These are phyloP conservation scores for Noctua janthe DNA, from an alignment of 2,888 invertebrate genomes.

Conservation along the genomic window DNA sequence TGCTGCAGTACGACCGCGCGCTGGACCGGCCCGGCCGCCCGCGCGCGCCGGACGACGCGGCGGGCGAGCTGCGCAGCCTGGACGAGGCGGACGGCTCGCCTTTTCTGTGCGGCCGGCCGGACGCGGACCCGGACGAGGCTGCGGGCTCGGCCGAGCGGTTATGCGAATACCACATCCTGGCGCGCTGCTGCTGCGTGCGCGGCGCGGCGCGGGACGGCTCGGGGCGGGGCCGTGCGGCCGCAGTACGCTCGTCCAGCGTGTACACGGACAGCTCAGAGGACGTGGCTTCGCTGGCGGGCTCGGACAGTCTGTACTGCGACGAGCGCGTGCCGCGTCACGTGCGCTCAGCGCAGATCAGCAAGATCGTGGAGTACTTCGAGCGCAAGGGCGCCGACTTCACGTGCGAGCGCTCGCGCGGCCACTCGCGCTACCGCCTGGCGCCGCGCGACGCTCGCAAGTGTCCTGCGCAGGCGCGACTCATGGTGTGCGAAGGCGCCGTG, in stretches of 20 bases:
- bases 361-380: constrained; percentile 97
- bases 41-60: constrained; percentile 80
- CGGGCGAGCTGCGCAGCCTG: constrained; percentile 33
- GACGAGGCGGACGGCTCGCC: constrained; percentile 83
- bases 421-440: constrained; percentile 71
- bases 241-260: constrained; percentile 93
- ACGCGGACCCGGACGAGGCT: constrained; percentile 57
- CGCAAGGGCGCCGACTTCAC: constrained; percentile 92
- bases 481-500: constrained; percentile 96
- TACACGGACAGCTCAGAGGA: constrained; percentile 97
- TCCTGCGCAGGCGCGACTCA: constrained; percentile 91
- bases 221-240: constrained; percentile 73
- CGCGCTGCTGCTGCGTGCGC: constrained; percentile 83
- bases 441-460: constrained; percentile 78
- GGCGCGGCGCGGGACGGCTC: constrained; percentile 70
- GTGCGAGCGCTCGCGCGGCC: constrained; percentile 83
- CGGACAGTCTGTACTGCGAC: constrained; percentile 93
- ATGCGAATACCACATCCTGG: constrained; percentile 80
- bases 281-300: constrained; percentile 94
- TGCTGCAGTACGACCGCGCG: constrained; percentile 52
- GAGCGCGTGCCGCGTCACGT: constrained; percentile 91
- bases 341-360: constrained; percentile 93
- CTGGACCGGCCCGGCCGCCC: constrained; percentile 80
- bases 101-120: constrained; percentile 76
- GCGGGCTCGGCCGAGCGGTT: constrained; percentile 63